Percentiles rank a stretch among this genome's conserved stretches.
Evolutionary conservation across 35 echinoderm and acorn worm species (phyloP).

Genomic region (Eucidaris tribuloides): DNA sequence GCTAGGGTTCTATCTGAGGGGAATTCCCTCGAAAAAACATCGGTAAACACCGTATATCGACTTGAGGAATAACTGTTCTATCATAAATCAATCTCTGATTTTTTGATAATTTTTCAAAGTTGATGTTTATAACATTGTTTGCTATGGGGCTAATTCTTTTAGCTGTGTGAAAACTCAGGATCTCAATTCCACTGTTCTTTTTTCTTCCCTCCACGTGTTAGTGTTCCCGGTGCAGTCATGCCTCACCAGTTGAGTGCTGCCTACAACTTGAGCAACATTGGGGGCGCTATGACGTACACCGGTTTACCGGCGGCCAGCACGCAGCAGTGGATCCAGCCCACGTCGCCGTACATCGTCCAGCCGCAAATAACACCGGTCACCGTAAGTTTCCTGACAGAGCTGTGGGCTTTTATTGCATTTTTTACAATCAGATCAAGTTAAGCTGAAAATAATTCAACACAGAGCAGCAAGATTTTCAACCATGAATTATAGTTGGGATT

Average conservation of each 20-base stretch:
- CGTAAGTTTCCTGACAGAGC: not conserved
- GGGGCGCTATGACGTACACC: not conserved
- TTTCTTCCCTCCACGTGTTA: not conserved
- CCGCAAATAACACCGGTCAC: constrained; percentile 23
- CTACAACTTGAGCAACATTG: constrained; percentile 10
- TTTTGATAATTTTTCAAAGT: too few species aligned
- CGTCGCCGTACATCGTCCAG: constrained; percentile 38
- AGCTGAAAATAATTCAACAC: not conserved
- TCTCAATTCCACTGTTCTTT: not conserved
- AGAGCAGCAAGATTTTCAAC: not conserved
- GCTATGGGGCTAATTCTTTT: too few species aligned
- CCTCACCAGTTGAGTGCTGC: constrained; percentile 27
- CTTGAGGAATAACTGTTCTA: too few species aligned
- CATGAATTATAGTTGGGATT: not conserved
- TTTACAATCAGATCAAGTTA: not conserved
- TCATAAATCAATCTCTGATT: too few species aligned
- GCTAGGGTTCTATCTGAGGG: too few species aligned
- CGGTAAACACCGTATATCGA: too few species aligned
- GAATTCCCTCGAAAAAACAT: too few species aligned
- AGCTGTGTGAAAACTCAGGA: too few species aligned
- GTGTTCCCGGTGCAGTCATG: constrained; percentile 1
- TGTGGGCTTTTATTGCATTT: not conserved
- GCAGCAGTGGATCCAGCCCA: constrained; percentile 5
- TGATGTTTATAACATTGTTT: too few species aligned
- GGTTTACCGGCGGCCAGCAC: constrained; percentile 10